Percentiles rank a stretch among this genome's conserved stretches.
phyloP scores from a whole-genome alignment of 2,113 vertebrate genomes.

The Tretioscincus oriximinensis region DNA sequence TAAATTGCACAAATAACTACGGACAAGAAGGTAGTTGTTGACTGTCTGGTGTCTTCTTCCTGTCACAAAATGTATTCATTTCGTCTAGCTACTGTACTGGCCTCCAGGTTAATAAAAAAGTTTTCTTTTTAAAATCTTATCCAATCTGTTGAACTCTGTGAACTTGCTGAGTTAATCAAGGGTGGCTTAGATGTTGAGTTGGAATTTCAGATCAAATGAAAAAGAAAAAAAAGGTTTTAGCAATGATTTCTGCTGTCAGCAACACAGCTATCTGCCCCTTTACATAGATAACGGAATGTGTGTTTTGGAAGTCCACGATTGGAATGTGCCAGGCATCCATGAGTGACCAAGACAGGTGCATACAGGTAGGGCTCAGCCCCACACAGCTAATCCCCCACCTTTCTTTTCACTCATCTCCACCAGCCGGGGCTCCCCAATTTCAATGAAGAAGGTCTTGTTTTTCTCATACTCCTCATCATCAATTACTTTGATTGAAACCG shows the following conservation, averaged over 20 bases:
- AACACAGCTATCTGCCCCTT: conserved; percentile 62
- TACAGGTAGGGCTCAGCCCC: conserved; percentile 68
- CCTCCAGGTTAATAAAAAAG: background rate
- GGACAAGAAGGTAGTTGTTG: too few species aligned
- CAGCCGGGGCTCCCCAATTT: conserved; percentile 90
- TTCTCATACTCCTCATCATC: conserved; percentile 99
- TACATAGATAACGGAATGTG: conserved; percentile 68
- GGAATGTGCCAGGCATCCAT: conserved; percentile 70
- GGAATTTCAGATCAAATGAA: conserved; percentile 1
- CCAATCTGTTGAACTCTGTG: background rate
- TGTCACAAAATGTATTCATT: too few species aligned
- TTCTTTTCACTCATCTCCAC: conserved; percentile 99
- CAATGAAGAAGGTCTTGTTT: conserved; percentile 99
- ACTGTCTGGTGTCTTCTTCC: too few species aligned
- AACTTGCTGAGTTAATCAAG: background rate
- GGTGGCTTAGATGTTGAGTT: background rate
- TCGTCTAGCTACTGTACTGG: background rate
- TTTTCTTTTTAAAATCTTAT: background rate
- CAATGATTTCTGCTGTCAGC: background rate
- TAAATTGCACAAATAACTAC: too few species aligned
- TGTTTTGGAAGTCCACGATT: conserved; percentile 54
- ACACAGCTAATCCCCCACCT: conserved; percentile 84
- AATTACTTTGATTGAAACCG: conserved; percentile 93
- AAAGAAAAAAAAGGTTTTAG: background rate
- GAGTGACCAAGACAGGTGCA: conserved; percentile 75